These are phyloP conservation scores for Amphipyra tragopoginis DNA, from an alignment of 2,888 invertebrate genomes.

Conservation along the genomic window DNA sequence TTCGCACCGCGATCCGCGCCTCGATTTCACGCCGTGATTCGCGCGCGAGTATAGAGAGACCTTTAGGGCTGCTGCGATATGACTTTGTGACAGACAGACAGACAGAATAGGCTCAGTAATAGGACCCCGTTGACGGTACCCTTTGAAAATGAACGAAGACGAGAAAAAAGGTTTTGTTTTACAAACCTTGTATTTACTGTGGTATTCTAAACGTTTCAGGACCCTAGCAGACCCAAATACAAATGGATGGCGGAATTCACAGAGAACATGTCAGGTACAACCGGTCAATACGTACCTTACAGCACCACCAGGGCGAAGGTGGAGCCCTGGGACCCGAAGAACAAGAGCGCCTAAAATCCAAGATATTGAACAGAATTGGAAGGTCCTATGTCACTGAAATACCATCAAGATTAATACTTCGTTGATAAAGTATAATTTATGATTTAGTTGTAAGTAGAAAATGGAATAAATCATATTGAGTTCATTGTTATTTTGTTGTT, in stretches of 20 bases:
- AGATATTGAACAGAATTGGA: not conserved
- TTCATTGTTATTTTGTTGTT: constrained; percentile 40
- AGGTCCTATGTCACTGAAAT: no score
- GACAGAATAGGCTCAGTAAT: no score
- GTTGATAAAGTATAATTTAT: constrained; percentile 26
- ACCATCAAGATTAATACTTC: no score
- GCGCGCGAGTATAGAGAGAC: no score
- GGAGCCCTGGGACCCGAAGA: constrained; percentile 92
- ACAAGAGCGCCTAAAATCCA: constrained; percentile 13
- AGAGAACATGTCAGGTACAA: constrained; percentile 96
- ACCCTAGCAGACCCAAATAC: constrained; percentile 93
- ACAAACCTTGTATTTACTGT: no score
- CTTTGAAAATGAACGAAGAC: no score
- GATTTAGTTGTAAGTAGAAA: constrained; percentile 80
- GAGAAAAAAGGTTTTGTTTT: no score
- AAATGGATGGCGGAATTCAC: constrained; percentile 96
- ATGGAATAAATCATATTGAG: constrained; percentile 71
- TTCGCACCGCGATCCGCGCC: no score
- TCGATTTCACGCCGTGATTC: no score
- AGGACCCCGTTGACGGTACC: no score
- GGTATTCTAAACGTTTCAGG: constrained; percentile 75
- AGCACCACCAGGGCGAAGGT: constrained; percentile 96
- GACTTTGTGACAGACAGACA: no score
- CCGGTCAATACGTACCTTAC: constrained; percentile 96
- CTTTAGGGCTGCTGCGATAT: no score